Evolutionary conservation across 2,797 vertebrate genomes (phyloP), one percentile per base, ranked within the genome.

Genomic region (Selene dorsalis): DNA sequence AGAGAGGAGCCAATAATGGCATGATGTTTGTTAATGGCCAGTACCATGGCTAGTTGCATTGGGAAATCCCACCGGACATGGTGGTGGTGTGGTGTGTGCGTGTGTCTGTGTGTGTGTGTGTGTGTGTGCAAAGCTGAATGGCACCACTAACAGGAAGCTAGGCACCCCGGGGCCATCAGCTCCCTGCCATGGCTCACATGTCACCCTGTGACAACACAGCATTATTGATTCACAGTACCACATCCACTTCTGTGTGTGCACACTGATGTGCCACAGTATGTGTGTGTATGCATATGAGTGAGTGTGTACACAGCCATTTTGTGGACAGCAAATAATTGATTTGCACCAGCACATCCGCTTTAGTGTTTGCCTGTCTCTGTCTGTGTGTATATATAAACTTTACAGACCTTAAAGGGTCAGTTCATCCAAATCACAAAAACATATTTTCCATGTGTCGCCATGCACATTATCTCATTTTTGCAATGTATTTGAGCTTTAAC

Each of bases 171-270:
- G 93, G 94, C 90, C 90, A 93, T 93, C 92, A 92, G 91, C 92
- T 93, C 87, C 80, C 86, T 91, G 88, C 91, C 92, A 91, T 73
- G 84, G 92, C 92, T 94, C 89, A 91, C 90, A 93, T 93, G 91
- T 95, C 93, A 92, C 87, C 81, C 91, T 92, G 91, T 89, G 93
- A 94, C 91, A 94, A 94, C 90, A 93, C 90, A 85, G 91, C 88
- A 92, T 93, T 93, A 95, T 94, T 95, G 93, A 95, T 94, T 95
- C 92, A 93, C 92, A 92, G 93, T 45, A 84, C 88, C 87, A 91
- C 91, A 93, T 94, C 93, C 92, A 93, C 91, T 93, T 93, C 79
- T 92, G 89, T 90, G 89, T 90, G 78, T 85, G 73, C 85, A 71
- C 48, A 74, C 64, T 24, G 82, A 75, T 71, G 87, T 76, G 79